Conservation (phyloP, 2,797 vertebrate species). For the Rhincodon typus region DNA sequence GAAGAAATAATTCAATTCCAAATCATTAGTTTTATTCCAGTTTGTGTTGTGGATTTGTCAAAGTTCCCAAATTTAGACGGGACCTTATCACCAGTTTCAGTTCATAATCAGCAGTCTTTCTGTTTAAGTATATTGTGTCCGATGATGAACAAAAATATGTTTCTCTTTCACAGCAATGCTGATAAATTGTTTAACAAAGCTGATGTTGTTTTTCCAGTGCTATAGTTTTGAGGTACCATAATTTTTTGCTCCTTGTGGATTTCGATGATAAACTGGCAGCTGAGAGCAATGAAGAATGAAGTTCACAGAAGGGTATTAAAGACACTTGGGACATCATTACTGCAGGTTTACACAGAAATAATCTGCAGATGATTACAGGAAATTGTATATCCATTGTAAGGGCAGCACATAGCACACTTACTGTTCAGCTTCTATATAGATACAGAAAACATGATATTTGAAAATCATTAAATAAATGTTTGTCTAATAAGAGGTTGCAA, state of each 20-base stretch:
- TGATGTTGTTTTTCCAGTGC: constrained; percentile 29
- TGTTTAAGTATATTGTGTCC: neutral
- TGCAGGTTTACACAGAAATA: constrained; percentile 30
- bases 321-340: constrained; percentile 36
- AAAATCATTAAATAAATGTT: neutral
- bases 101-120: neutral
- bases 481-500: neutral
- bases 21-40: neutral
- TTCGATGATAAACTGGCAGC: constrained; percentile 28
- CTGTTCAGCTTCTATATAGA: neutral
- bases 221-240: constrained; percentile 3
- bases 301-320: constrained; percentile 37
- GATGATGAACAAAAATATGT: neutral
- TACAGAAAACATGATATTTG: neutral
- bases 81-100: neutral
- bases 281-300: constrained; percentile 34
- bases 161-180: neutral
- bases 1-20: neutral
- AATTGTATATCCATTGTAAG: constrained; percentile 24
- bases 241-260: constrained; percentile 35
- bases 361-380: constrained; percentile 33
- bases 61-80: neutral
- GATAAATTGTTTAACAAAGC: neutral
- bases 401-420: neutral
- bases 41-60: neutral